Base-by-base conservation (phyloP, 2,797 vertebrate genomes). In the Balearica regulorum region DNA sequence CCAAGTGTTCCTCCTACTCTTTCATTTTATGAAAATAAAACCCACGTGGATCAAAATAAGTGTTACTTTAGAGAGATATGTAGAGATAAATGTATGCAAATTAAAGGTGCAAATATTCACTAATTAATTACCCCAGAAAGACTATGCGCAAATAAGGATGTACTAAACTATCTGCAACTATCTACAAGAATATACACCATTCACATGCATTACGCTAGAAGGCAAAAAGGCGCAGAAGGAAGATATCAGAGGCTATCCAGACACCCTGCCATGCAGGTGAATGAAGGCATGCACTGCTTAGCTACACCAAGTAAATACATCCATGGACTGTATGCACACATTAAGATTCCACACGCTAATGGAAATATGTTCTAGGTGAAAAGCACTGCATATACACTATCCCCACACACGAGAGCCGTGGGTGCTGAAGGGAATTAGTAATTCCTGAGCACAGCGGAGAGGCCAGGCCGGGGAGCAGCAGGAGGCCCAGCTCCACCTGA, bases 161-260 rank as follows among this genome's bases (percentile, higher is more conserved):
- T 16, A 31, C 60, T 58, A 21, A 85, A 70, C 82, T 55, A 13
- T 11, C 26, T 6, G 2, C 21, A 89, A 60, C 25, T 49, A 20
- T 3, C 19, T 11, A 3, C 24, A 12, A 13, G 51, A 46, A 39
- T 0, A 43, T 5, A 3, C 9, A 49, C 14, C 46, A 2, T 12
- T 10, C 25, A 7, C 29, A 28, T 0, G 2, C 3, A 1, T 10
- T 29, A 12, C 0, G 5, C 19, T 5, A 24, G 20, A 33, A 43
- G 0, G 33, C 22, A 14, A 25, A 24, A 44, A 31, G 51, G 25
- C 31, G 19, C 37, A 10, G 60, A 35, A 58, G 28, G 72, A 33
- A 64, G 31, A 10, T 1, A 8, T 3, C 2, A 33, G 61, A 24
- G 43, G 48, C 26, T 29, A 35, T 11, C 31, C 25, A 37, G 55